Base-by-base conservation (phyloP, 2,797 vertebrate genomes). In the Bradypodion pumilum region DNA sequence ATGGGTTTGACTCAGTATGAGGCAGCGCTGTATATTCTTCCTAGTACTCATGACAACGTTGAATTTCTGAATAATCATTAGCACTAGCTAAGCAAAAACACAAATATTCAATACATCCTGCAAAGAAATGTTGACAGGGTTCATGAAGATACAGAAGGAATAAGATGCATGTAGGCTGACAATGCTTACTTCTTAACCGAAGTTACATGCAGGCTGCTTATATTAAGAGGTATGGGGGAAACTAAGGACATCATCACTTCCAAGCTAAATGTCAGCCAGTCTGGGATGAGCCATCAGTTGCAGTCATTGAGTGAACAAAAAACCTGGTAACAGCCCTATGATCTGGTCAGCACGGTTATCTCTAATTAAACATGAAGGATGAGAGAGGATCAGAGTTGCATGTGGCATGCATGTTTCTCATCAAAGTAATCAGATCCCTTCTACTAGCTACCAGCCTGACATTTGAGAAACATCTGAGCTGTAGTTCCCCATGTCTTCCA, bases 311-410 rank as follows among this genome's bases (percentile, higher is more conserved):
- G 35, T 27, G 13, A 49, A 49, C n/a, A 13, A 79, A 80, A 59
- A 73, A 49, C 25, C 60, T 23, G 66, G 49, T 27, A 69, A 74
- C 35, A 80, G 74, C n/a, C 13, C 23, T 66, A 27, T 66, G 70
- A 66, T 42, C 46, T 0, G 0, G 3, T n/a, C 19, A 77, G 16
- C 70, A n/a, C 52, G n/a, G 49, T 78, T 68, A 87, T 40, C 75
- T 76, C 81, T 87, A 88, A 92, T 83, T 87, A 90, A 87, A 74
- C 35, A 87, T 84, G 9, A 25, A n/a, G 44, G 35, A 89, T 25
- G n/a, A 88, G 66, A 88, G 52, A 85, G 75, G 35, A 86, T 46
- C 21, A 82, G 81, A 32, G 25, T 19, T 74, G 87, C 68, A 29
- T 59, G 52, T 27, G 12, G 3, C 63, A 56, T 13, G 9, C 68